phyloP scores from a whole-genome alignment of 2,113 vertebrate genomes.

The Ovis aries region DNA sequence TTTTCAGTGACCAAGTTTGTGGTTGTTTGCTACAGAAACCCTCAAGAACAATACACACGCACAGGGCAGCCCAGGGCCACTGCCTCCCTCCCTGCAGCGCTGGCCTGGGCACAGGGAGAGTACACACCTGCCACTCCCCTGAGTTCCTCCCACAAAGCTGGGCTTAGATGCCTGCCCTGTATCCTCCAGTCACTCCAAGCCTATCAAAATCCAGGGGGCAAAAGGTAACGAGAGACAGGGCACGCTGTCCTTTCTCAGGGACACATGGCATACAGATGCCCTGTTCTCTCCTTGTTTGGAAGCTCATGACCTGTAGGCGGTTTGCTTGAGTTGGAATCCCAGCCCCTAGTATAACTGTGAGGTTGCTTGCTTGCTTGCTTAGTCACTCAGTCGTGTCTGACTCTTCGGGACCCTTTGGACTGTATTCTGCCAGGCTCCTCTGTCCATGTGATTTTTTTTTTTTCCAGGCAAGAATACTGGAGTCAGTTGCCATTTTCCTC shows the following conservation, averaged over 20 bases:
- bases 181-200: neutral
- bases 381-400: neutral
- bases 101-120: neutral
- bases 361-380: neutral
- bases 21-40: neutral
- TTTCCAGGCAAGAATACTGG: neutral
- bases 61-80: neutral
- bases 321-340: neutral
- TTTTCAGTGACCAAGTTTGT: neutral
- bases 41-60: neutral
- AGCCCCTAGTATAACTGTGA: neutral
- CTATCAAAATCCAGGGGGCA: neutral
- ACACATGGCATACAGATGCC: rapidly evolving
- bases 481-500: neutral
- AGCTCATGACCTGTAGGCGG: neutral
- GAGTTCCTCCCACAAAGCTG: neutral
- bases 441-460: neutral
- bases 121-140: neutral
- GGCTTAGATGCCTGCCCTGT: neutral
- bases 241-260: neutral
- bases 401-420: neutral
- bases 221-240: neutral
- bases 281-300: neutral
- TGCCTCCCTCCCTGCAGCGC: neutral
- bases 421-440: neutral